phyloP scores from a whole-genome alignment of 2,888 invertebrate species.

The Tethea ocularis region DNA sequence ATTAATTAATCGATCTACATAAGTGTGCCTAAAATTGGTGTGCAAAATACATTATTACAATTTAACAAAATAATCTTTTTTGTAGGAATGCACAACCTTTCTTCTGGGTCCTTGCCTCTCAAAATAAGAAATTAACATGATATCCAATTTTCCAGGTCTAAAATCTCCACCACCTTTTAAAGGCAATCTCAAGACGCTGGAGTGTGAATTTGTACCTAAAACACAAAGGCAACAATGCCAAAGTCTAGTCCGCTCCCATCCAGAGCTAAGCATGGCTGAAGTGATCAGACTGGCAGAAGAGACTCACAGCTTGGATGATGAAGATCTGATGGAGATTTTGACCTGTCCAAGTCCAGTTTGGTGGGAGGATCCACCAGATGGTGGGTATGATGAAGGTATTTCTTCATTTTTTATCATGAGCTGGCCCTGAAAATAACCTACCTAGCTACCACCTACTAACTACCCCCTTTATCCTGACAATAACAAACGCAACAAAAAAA shows the following conservation, averaged over 20 bases:
- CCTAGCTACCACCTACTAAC: no score
- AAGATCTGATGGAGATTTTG: constrained; percentile 70
- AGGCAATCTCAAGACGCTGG: constrained; percentile 16
- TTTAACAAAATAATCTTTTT: no score
- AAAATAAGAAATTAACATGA: background rate
- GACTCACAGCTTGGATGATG: constrained; percentile 54
- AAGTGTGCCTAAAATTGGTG: no score
- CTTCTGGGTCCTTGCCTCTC: no score
- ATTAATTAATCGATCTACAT: no score
- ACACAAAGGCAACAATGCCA: background rate
- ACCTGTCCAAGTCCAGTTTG: constrained; percentile 77
- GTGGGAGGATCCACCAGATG: constrained; percentile 69
- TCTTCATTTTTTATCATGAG: no score
- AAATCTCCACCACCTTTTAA: background rate
- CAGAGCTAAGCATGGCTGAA: constrained; percentile 40
- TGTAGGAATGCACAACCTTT: no score
- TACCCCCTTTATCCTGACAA: no score
- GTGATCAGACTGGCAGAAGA: constrained; percentile 56
- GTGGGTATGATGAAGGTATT: constrained; percentile 54
- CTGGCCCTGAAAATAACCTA: no score
- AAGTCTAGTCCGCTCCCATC: background rate
- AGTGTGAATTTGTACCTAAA: background rate
- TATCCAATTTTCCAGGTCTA: constrained; percentile 9
- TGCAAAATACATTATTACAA: no score
- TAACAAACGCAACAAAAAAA: no score